Evolutionary conservation across 2,888 invertebrate genomes (phyloP).

Genomic region (Lordiphosa andalusiaca): DNA sequence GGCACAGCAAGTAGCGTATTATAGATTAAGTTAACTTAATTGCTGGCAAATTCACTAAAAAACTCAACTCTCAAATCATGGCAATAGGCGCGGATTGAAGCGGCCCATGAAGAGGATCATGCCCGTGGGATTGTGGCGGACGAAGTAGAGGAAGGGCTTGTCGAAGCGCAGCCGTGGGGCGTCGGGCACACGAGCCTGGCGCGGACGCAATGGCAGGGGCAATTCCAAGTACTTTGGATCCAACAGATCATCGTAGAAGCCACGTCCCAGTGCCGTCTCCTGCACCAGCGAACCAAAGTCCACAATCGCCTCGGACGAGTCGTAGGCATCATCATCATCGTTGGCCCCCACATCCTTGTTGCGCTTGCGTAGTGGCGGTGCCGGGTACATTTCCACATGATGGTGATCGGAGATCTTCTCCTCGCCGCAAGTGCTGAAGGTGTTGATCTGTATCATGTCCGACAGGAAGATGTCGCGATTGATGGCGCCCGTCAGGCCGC

Average conservation of each 20-base stretch:
- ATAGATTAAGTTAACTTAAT: slow-evolving; percentile 56
- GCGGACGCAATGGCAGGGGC: slow-evolving; percentile 86
- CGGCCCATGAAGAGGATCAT: slow-evolving; percentile 93
- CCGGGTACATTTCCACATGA: slow-evolving; percentile 91
- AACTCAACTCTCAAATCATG: slow-evolving; percentile 80
- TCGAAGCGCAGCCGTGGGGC: slow-evolving; percentile 90
- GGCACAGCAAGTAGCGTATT: slow-evolving; percentile 71
- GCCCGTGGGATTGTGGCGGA: slow-evolving; percentile 95
- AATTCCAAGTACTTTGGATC: slow-evolving; percentile 82
- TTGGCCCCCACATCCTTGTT: slow-evolving; percentile 77
- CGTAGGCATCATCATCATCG: slow-evolving; percentile 65
- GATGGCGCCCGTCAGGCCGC: slow-evolving; percentile 88
- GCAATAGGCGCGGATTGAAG: slow-evolving; percentile 91
- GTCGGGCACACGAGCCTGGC: slow-evolving; percentile 87
- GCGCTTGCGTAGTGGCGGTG: slow-evolving; percentile 83
- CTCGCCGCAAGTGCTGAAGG: slow-evolving; percentile 92
- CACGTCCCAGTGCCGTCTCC: slow-evolving; percentile 83
- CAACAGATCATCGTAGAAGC: slow-evolving; percentile 85
- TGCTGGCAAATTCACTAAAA: slow-evolving; percentile 64
- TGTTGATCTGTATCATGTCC: slow-evolving; percentile 90
- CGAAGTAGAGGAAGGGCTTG: slow-evolving; percentile 92
- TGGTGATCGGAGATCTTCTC: slow-evolving; percentile 87
- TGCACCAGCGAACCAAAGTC: slow-evolving; percentile 80
- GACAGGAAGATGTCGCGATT: slow-evolving; percentile 90
- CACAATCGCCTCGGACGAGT: slow-evolving; percentile 75